Evolutionary conservation across 2,797 vertebrate species (phyloP), one percentile per base, ranked within the genome.

Genomic region (Pterois miles): DNA sequence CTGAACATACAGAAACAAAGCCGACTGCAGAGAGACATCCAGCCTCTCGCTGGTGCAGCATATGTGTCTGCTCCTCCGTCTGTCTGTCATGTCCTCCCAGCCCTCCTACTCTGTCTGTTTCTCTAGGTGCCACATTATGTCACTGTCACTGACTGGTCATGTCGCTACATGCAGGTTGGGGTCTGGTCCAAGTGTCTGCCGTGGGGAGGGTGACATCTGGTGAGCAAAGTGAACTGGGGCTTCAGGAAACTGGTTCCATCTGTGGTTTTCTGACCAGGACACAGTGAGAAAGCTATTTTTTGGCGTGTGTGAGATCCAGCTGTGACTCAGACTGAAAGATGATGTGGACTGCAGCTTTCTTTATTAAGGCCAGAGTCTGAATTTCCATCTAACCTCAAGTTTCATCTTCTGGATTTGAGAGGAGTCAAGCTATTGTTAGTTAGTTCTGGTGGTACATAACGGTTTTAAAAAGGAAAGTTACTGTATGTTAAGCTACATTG

Each of bases 161-260:
- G 92, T 92, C 34, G 59, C 77, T 84, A 87, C 91, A 91, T 81
- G 88, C 85, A 84, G 82, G 78, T 74, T 72, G 74, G 76, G 82
- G 76, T 75, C 72, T 76, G 80, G 74, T 89, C 86, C 82, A 74
- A 81, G 81, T 77, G 72, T 87, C 82, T 86, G 82, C 81, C 12
- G 71, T 88, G 84, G 79, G 89, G 84, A 92, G 89, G 86, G 86
- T 86, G 92, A 92, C 90, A 93, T 93, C 92, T 92, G 90, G 78
- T 86, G 90, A 90, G 87, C 72, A 33, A 84, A 90, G 82, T 74
- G 72, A 86, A 88, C 81, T 48, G 65, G 75, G 46, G 70, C 71
- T 78, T 64, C 56, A n/a, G 65, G 43, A 85, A 84, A 76, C 63
- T 65, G 48, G 57, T 27, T 85, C 70, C 33, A 59, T 74, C 73